Percentiles rank a stretch among this genome's conserved stretches.
Evolutionary conservation across 2,113 vertebrate genomes (phyloP).

Genomic region (Mola mola): DNA sequence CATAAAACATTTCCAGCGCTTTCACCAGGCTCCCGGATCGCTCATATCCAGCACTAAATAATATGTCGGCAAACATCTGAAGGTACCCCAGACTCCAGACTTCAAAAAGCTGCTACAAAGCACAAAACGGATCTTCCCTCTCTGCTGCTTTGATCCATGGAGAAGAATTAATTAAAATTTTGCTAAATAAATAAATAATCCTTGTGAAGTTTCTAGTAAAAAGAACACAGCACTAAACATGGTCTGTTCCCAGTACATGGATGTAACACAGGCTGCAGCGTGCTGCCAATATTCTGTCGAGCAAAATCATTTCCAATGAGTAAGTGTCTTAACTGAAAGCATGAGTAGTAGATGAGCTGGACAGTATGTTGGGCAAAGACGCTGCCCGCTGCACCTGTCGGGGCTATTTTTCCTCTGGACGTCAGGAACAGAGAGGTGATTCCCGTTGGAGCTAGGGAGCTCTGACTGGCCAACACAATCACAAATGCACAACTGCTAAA

Average conservation of each 20-base stretch:
- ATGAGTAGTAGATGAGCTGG: constrained; percentile 58
- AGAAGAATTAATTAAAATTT: constrained; percentile 8
- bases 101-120: not conserved
- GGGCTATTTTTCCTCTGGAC: constrained; percentile 61
- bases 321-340: constrained; percentile 75
- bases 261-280: constrained; percentile 17
- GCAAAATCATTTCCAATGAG: constrained; percentile 57
- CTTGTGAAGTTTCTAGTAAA: not conserved
- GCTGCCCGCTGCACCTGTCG: constrained; percentile 71
- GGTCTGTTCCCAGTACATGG: not conserved
- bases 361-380: constrained; percentile 31
- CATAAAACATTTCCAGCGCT: constrained; percentile 26
- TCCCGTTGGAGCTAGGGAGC: constrained; percentile 61
- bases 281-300: constrained; percentile 20
- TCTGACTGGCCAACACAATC: constrained; percentile 54
- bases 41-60: not conserved
- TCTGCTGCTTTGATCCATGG: not conserved
- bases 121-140: not conserved
- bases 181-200: not conserved
- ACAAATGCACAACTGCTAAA: constrained; percentile 65
- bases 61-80: not conserved
- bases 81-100: not conserved
- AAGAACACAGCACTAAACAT: too few relatives aligned
- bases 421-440: constrained; percentile 68
- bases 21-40: not conserved